A percentile compares a stretch with the other conserved stretches of the same genome.
Evolutionary conservation across 2,888 invertebrate genomes (phyloP).

Genomic region (Nomada fucata): DNA sequence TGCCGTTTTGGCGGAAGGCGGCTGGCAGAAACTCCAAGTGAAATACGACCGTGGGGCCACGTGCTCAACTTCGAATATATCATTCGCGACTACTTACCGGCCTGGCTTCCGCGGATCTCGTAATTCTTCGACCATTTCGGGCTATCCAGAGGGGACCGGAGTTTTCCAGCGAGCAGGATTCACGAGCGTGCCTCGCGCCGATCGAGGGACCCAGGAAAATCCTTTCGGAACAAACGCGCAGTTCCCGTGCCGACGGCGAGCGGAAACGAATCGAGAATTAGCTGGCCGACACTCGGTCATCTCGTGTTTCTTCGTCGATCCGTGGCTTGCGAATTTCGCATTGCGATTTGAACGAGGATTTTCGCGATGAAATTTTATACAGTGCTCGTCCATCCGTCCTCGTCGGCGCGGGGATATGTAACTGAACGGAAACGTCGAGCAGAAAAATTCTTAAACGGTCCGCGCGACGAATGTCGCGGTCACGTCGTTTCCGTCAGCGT

Average conservation of each 20-base stretch:
- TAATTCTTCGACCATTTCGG: slow-evolving; percentile 64
- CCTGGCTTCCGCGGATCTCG: slow-evolving; percentile 54
- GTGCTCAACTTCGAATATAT: slow-evolving; percentile 75
- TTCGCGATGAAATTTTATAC: too few species aligned
- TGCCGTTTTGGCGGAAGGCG: slow-evolving; percentile 46
- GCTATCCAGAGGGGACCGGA: slow-evolving; percentile 44
- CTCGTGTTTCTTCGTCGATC: not conserved
- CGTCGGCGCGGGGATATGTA: too few species aligned
- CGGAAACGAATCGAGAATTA: slow-evolving; percentile 51
- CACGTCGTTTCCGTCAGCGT: slow-evolving; percentile 3
- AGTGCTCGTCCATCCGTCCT: too few species aligned
- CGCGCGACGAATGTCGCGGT: not conserved
- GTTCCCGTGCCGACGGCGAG: slow-evolving; percentile 54
- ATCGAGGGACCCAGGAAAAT: slow-evolving; percentile 51
- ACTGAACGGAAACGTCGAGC: too few species aligned
- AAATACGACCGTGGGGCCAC: slow-evolving; percentile 72
- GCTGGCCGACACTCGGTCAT: not conserved
- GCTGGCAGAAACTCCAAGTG: slow-evolving; percentile 60
- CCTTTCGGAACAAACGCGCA: slow-evolving; percentile 57
- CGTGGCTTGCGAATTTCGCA: slow-evolving; percentile 32
- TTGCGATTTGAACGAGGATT: slow-evolving; percentile 38
- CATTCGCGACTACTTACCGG: slow-evolving; percentile 76
- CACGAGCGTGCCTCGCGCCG: slow-evolving; percentile 38
- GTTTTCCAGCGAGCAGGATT: slow-evolving; percentile 55
- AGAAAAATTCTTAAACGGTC: not conserved